Percentiles rank a stretch among this genome's conserved stretches.
Conservation (phyloP, 2,797 vertebrate species). For the Pipistrellus nathusii region DNA sequence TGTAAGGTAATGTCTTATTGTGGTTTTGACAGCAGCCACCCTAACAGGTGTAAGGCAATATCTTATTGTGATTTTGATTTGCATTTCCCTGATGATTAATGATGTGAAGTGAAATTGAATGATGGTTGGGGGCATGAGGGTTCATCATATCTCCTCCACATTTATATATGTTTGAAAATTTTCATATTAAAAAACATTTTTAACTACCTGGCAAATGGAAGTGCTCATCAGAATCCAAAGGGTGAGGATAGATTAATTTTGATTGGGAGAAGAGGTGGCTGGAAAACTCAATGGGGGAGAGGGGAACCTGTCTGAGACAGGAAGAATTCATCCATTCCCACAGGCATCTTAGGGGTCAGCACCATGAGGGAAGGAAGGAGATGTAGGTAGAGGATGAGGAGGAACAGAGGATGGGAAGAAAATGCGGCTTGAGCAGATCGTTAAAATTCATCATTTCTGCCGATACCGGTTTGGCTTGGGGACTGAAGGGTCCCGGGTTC, state of each 20-base stretch:
- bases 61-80: not conserved
- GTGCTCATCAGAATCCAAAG: not conserved
- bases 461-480: too few species aligned
- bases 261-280: not conserved
- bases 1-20: not conserved
- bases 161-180: not conserved
- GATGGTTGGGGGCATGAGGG: not conserved
- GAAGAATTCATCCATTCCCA: not conserved
- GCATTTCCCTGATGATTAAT: not conserved
- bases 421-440: not conserved
- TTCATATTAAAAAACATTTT: not conserved
- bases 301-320: not conserved
- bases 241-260: not conserved
- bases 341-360: not conserved
- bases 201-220: constrained; percentile 2
- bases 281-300: not conserved
- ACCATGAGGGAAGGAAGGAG: not conserved
- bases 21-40: not conserved
- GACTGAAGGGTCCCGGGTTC: too few species aligned
- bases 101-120: not conserved
- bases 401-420: not conserved
- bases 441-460: too few species aligned
- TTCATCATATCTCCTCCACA: not conserved
- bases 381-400: not conserved
- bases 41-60: not conserved